Evolutionary conservation across 2,888 invertebrate species (phyloP), one percentile per base, ranked within the genome.

Genomic region (Campoplex capitator): DNA sequence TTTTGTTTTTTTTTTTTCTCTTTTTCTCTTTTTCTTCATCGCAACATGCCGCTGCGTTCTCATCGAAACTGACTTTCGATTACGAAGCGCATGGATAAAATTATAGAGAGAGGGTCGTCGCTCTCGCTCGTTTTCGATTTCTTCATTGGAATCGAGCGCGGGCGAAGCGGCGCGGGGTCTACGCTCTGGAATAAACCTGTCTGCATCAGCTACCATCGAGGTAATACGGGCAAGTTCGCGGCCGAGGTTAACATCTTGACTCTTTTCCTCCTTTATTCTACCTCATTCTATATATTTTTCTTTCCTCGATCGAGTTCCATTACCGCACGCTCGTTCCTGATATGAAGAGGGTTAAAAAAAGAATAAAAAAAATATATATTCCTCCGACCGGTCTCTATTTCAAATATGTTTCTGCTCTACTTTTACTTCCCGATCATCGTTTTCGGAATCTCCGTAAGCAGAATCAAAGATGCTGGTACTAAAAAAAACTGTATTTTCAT

Each of bases 161-260:
- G 54, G 11, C 38, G 32, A 32, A n/a, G 28, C 45, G 28, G 45
- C 6, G 54, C 45, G 28, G 45, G 18, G 54, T 67, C 35, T 62
- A 45, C 62, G 38, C 38, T 68, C 54, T 11, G 51, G 56, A 56
- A 77, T 42, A 73, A 67, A 83, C 45, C 83, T 58, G 58, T 68
- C 62, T 71, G 71, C 28, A 54, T 78, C 71, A 23, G 77, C 74
- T 48, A 75, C 62, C 70, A 83, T 74, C 48, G 78, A 68, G 67
- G 74, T 51, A 78, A 77, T 23, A 65, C 76, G 76, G 48, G 56
- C 85, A 82, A 87, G 79, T 87, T 87, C 85, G 85, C 65, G 87
- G 83, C 75, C 87, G 87, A 85, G 87, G 87, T 87, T 83, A 85
- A 78, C 79, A 83, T 87, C 78, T 65, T 75, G 70, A 71, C 78